phyloP scores from a whole-genome alignment of 2,113 vertebrate species.

The Alosa alosa region DNA sequence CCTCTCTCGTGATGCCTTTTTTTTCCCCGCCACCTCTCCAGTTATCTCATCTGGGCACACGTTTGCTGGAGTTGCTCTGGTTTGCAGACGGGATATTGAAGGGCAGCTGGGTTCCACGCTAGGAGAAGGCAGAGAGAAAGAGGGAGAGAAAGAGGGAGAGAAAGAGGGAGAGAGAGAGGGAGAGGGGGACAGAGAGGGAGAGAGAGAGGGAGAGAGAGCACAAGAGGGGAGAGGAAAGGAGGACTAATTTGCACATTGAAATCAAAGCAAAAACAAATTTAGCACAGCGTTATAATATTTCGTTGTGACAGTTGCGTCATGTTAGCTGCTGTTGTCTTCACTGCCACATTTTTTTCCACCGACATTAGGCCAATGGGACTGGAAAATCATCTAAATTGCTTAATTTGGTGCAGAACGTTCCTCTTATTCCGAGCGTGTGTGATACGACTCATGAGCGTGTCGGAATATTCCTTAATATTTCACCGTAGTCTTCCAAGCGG shows the following conservation, averaged over 20 bases:
- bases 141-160: neutral
- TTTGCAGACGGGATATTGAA: conserved; percentile 53
- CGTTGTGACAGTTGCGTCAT: conserved; percentile 44
- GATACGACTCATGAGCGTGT: neutral
- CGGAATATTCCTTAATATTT: conserved; percentile 15
- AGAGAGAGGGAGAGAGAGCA: conserved; percentile 14
- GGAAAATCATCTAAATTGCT: conserved; percentile 14
- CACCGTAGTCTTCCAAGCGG: neutral
- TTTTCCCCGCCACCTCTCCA: conserved; percentile 50
- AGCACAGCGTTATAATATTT: conserved; percentile 35
- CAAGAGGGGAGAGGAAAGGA: neutral
- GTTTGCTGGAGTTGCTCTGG: conserved; percentile 60
- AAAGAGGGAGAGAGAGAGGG: neutral
- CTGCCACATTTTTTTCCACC: neutral
- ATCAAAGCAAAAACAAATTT: conserved; percentile 42
- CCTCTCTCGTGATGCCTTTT: conserved; percentile 35
- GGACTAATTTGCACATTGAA: conserved; percentile 42
- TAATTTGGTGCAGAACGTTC: conserved; percentile 6
- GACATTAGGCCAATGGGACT: conserved; percentile 1
- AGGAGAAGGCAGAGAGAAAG: conserved; percentile 34
- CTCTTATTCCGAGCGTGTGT: conserved; percentile 10
- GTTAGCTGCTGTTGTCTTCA: conserved; percentile 8
- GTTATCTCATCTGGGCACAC: conserved; percentile 79
- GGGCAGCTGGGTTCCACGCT: conserved; percentile 44
- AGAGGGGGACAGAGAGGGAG: conserved; percentile 12